Conservation (phyloP, 2,888 invertebrate species). For the Zygogramma bicolorata region DNA sequence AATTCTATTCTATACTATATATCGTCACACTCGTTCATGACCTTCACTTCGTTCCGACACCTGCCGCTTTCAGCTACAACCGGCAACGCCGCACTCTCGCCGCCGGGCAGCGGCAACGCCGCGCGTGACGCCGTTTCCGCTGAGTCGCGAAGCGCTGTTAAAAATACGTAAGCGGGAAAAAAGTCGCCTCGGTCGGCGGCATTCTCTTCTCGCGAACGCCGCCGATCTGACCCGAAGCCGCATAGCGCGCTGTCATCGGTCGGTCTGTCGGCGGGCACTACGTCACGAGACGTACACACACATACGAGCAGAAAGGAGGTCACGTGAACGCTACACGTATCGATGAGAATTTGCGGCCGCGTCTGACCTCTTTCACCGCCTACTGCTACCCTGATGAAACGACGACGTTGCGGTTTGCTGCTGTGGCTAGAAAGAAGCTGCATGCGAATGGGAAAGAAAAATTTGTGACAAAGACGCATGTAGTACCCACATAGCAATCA, state of each 20-base stretch:
- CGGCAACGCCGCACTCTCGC: constrained; percentile 43
- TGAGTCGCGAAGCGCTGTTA: constrained; percentile 31
- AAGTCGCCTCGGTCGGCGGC: constrained; percentile 49
- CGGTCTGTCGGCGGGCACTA: no score
- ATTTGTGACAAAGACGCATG: no score
- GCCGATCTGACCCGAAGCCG: constrained; percentile 41
- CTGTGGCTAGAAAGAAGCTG: neutral
- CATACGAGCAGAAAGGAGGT: no score
- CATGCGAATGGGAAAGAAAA: neutral
- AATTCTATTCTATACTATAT: no score
- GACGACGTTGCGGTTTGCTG: neutral
- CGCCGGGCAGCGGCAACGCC: constrained; percentile 43
- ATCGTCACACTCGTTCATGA: no score
- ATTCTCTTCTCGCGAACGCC: constrained; percentile 47
- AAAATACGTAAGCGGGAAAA: constrained; percentile 51
- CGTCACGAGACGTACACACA: constrained; percentile 50
- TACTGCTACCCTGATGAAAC: constrained; percentile 21
- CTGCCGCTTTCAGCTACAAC: neutral
- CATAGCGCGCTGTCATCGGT: constrained; percentile 21
- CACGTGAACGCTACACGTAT: constrained; percentile 50
- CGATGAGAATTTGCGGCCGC: constrained; percentile 18
- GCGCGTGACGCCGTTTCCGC: constrained; percentile 51
- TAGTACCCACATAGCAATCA: no score
- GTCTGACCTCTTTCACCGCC: constrained; percentile 21
- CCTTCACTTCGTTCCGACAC: neutral